Evolutionary conservation across 1,140 invertebrate genomes (phyloP).

Genomic region (Drosophila orosa): DNA sequence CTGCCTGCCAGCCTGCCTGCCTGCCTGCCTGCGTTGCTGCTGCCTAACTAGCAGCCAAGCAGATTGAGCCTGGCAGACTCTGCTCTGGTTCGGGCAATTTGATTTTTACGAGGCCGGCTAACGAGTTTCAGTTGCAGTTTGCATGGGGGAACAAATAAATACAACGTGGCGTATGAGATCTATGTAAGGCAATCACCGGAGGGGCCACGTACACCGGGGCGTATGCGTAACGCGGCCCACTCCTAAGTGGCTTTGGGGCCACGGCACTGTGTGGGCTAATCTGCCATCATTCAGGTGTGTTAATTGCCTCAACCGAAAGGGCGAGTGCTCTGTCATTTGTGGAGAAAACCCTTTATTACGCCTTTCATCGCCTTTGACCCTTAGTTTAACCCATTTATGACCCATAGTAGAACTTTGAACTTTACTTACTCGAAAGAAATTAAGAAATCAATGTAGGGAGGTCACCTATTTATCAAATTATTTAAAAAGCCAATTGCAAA

Average conservation of each 20-base stretch:
- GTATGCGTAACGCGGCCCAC: conserved; percentile 28
- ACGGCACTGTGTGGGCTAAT: conserved; percentile 32
- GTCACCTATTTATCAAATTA: background rate
- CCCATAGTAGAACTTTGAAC: background rate
- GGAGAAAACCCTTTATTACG: background rate
- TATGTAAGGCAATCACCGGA: conserved; percentile 56
- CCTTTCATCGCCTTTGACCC: conserved; percentile 1
- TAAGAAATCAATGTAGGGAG: background rate
- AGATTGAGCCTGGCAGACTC: conserved; percentile 27
- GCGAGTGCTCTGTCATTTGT: conserved; percentile 2
- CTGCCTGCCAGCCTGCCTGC: conserved; percentile 10
- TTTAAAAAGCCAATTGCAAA: background rate
- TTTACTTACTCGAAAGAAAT: background rate
- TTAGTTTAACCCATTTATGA: conserved; percentile 1
- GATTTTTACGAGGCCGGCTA: conserved; percentile 68
- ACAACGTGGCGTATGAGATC: conserved; percentile 63
- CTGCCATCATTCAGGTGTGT: conserved; percentile 40
- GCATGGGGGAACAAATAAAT: conserved; percentile 62
- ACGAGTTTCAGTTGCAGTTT: conserved; percentile 69
- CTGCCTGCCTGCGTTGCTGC: conserved; percentile 27
- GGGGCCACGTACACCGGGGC: conserved; percentile 30
- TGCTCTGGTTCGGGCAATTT: conserved; percentile 44
- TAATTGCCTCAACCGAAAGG: conserved; percentile 30
- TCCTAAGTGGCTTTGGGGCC: conserved; percentile 6
- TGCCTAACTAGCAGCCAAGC: conserved; percentile 3